Base-by-base conservation (phyloP, 1,140 invertebrate genomes). In the Lordiphosa clarofinis region DNA sequence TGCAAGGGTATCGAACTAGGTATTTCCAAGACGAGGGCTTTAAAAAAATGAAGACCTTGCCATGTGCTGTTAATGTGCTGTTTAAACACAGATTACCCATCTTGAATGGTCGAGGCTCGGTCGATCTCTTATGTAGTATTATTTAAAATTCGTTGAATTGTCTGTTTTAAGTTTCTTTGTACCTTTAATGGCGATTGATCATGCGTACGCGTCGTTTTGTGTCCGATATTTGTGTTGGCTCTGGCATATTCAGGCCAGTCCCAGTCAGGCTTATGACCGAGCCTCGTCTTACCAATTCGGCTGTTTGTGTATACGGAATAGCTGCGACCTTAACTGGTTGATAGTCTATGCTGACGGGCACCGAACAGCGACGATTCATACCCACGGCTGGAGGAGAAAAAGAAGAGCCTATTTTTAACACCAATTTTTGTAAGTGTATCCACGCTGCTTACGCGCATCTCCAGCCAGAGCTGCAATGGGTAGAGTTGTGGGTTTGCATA, bases 161-260 rank as follows among this genome's bases (percentile, higher is more conserved):
- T 46, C 28, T 31, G 12, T 13, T 19, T 1, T 3, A 19, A 19
- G 19, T 19, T 19, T 3, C 19, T 48, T 42, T 10, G 11, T 21
- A 33, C 9, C n/a, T 37, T 60, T 67, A 88, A 33, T 88, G 86
- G 13, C 86, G 73, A 68, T 88, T 88, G n/a, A 88, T 88, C 86
- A 88, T 88, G 24, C 86, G 86, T 2, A 88, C 86, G 12, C 86
- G 66, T 4, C 86, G 66, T 47, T 88, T 88, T 4, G 36, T 11
- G 21, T 82, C 79, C 10, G 39, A 21, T 8, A 36, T 5, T 37
- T 40, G 43, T 7, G 9, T 55, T 36, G 12, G 19, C 7, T 47
- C 36, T 15, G 15, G 11, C 13, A n/a, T 37, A 15, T 7, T 52
- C 31, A 54, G 47, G 10, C 58, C 73, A 19, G 19, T 19, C 2